These are phyloP conservation scores for Luperina testacea DNA, from an alignment of 2,888 invertebrate genomes.

Conservation along the genomic window DNA sequence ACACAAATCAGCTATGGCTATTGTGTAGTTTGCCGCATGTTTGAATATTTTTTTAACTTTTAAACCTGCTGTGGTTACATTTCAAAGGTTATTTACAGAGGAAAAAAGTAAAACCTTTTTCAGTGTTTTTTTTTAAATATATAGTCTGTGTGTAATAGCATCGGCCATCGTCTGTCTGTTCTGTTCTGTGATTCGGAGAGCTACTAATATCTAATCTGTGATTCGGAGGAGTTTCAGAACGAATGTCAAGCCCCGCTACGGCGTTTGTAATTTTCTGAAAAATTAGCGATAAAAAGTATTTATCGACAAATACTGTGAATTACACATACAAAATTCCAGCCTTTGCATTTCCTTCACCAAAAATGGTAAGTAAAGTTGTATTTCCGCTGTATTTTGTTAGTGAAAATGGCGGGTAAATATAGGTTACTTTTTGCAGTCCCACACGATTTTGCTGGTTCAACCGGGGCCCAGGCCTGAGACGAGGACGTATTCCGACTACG, in stretches of 20 bases:
- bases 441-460: slow-evolving; percentile 98
- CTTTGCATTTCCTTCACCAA: slow-evolving; percentile 39
- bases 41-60: not conserved
- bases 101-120: not conserved
- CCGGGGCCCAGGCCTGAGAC: slow-evolving; percentile 98
- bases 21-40: no score
- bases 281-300: slow-evolving; percentile 13
- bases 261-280: slow-evolving; percentile 44
- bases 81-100: not conserved
- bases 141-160: slow-evolving; percentile 17
- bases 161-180: no score
- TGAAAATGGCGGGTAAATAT: slow-evolving; percentile 67
- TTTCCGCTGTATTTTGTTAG: slow-evolving; percentile 25
- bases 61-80: no score
- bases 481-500: slow-evolving; percentile 99
- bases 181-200: no score
- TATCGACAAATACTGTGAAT: slow-evolving; percentile 12
- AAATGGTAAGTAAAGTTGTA: slow-evolving; percentile 61
- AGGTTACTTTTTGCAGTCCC: slow-evolving; percentile 92
- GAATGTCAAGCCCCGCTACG: slow-evolving; percentile 50
- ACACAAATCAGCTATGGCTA: not conserved
- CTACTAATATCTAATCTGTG: no score
- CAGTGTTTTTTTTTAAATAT: not conserved
- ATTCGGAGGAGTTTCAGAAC: slow-evolving; percentile 58
- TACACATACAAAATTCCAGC: slow-evolving; percentile 17